Base-by-base conservation (phyloP, 2,888 invertebrate genomes). In the Lithodes maja region DNA sequence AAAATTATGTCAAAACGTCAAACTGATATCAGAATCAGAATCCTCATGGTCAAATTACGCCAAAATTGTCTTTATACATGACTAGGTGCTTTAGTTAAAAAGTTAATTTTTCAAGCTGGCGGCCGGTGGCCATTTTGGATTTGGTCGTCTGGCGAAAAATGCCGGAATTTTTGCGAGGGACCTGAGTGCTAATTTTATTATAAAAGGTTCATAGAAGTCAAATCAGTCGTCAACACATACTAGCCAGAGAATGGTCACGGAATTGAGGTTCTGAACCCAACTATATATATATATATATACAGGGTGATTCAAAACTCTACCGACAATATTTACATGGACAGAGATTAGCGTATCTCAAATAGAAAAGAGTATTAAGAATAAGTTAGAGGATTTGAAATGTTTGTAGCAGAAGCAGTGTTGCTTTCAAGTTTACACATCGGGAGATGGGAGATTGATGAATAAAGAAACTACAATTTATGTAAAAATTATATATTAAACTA, bases 1-100 rank as follows among this genome's bases (percentile, higher is more conserved):
- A 74, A 3, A 17, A n/a, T 74, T 7, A 17, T 17, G 33, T 17
- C 33, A 33, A 33, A 74, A 74, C 3, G 15, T 74, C 74, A 74
- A 74, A 74, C 74, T 74, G n/a, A 78, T 5, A 2, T 50, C 78
- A 78, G 50, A 49, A 33, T 78, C 33, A n/a, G 78, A 78, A 78
- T 78, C 50, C 50, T 78, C 78, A 49, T 78, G 78, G 53, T 78
- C 78, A 49, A 78, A 5, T 78, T 78, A 78, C 78, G 49, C 78
- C 5, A 53, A 78, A 12, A 78, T n/a, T 78, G 78, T 50, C 50
- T 50, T 50, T 15, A 49, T 78, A 53, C 78, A 78, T 78, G 78
- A 49, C 78, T 78, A 78, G 33, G 78, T 78, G 78, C 52, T 52
- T 49, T 78, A 9, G 78, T 74, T 74, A 5, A 74, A n/a, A 74